These are phyloP conservation scores for Eurypyga helias DNA, from an alignment of 2,113 vertebrate species.

Conservation along the genomic window DNA sequence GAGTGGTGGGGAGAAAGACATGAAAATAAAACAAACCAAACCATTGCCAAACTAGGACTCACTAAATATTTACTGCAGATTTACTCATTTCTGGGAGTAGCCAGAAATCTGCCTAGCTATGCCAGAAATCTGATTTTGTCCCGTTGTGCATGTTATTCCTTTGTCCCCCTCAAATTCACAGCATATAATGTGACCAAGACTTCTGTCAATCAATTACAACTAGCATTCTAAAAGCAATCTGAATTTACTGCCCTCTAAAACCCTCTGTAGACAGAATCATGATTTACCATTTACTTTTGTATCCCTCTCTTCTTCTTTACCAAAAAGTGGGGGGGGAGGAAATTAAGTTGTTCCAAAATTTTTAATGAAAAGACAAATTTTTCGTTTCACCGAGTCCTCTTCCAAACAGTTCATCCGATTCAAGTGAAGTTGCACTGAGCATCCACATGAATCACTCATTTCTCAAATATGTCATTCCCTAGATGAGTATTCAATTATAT, in stretches of 20 bases:
- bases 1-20: too few species aligned
- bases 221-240: background rate
- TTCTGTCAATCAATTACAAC: background rate
- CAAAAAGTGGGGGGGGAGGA: accelerated
- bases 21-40: background rate
- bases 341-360: background rate
- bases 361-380: background rate
- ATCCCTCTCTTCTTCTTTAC: background rate
- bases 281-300: background rate
- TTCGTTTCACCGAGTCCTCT: background rate
- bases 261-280: background rate
- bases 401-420: background rate
- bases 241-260: background rate
- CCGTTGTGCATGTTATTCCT: background rate
- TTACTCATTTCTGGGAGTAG: background rate
- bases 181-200: background rate
- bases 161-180: background rate
- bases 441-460: background rate
- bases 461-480: background rate
- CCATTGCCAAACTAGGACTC: background rate
- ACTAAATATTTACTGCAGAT: background rate
- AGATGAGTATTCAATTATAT: background rate
- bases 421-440: background rate
- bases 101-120: background rate
- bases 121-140: background rate